Base-by-base conservation (phyloP, 2,888 invertebrate genomes). In the Gisinianus flammeolus region DNA sequence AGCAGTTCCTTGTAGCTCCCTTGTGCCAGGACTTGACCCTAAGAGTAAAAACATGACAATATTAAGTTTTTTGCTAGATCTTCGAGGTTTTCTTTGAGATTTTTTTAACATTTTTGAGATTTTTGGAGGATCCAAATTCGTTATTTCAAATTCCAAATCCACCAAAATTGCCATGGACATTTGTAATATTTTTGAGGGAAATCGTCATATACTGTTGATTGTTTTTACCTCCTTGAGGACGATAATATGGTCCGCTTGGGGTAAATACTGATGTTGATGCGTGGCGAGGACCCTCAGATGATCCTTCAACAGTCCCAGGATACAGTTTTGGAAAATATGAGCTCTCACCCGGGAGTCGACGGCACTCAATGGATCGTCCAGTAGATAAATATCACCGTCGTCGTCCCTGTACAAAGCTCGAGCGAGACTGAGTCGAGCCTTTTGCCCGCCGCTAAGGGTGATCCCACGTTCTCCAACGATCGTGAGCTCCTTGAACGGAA, bases 251-350 rank as follows among this genome's bases (percentile, higher is more conserved):
- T n/a, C n/a, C n/a, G n/a, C n/a, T n/a, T 90, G 88, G 84, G 91
- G 91, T 10, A 93, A 88, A 83, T 93, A 94, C 86, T 95, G 95
- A 73, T 94, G 87, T 86, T 95, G 95, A 88, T 96, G 94, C 0
- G 95, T 95, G 3, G 89, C 89, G 33, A 90, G 86, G 67, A 90
- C 86, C 31, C 88, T 84, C 1, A 87, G 86, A 69, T 87, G 87
- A 30, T 86, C 85, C 67, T 85, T 85, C 74, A 89, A 82, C 72
- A 85, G 83, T 6, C 86, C 86, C 30, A 83, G 83, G 56, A 88
- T 86, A 76, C 88, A 87, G 74, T 88, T 86, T 67, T 89, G 87
- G 85, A 89, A 89, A 8, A 89, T 84, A 81, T 88, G 87, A 58
- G 87, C 84, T 10, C 88, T 87, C 12, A 89, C 89, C 35, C 87